Evolutionary conservation across 2,888 invertebrate species (phyloP).

Genomic region (Diabrotica balteata): DNA sequence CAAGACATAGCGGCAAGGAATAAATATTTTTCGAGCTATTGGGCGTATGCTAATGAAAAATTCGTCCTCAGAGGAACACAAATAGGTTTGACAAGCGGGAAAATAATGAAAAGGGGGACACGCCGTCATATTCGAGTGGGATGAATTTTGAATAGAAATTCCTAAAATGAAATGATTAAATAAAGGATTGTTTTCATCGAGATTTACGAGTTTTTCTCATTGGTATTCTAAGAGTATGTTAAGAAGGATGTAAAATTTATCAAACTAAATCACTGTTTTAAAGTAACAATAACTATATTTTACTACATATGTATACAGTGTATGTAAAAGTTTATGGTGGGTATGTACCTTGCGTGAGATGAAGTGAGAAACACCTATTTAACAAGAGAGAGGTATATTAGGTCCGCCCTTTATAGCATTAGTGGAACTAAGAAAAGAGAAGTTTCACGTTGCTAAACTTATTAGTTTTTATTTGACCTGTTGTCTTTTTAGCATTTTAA

Average conservation of each 20-base stretch:
- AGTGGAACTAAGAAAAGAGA: no score
- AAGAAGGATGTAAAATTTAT: neutral
- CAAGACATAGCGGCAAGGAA: conserved; percentile 9
- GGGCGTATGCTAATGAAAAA: conserved; percentile 25
- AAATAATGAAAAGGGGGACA: conserved; percentile 7
- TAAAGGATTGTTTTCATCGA: neutral
- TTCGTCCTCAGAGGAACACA: conserved; percentile 14
- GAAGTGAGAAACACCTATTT: no score
- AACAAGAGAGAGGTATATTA: no score
- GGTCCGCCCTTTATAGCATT: no score
- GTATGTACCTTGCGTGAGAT: no score
- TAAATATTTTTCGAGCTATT: conserved; percentile 19
- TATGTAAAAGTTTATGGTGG: no score
- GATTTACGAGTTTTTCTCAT: conserved; percentile 6
- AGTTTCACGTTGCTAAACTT: no score
- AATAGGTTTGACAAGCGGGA: conserved; percentile 14
- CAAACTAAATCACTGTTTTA: no score
- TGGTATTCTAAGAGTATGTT: neutral
- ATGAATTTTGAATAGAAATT: neutral
- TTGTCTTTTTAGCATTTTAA: no score
- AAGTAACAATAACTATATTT: no score
- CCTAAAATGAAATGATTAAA: neutral
- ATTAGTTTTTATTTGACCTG: no score
- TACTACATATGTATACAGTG: no score
- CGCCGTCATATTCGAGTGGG: conserved; percentile 3